Evolutionary conservation across 64 coral and sea anemone species (phyloP).

Genomic region (Platygyra sinensis): DNA sequence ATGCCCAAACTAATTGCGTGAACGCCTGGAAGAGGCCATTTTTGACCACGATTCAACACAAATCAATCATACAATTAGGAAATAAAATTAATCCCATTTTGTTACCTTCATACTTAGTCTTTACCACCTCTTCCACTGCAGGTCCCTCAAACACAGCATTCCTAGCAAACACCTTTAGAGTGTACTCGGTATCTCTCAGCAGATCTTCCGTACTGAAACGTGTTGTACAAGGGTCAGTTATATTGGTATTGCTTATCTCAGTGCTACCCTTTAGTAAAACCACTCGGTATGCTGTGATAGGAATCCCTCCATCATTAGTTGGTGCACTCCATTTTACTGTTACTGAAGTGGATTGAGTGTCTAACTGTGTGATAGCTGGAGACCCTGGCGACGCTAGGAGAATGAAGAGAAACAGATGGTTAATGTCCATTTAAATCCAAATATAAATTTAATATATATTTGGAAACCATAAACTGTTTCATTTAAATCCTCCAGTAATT

Average conservation of each 20-base stretch:
- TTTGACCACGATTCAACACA: too few species aligned
- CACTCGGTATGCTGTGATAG: constrained; percentile 8
- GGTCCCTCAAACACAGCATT: constrained; percentile 9
- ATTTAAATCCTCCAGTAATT: too few species aligned
- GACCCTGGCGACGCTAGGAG: not conserved
- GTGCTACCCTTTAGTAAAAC: not conserved
- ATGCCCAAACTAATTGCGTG: too few species aligned
- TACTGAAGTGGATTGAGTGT: not conserved
- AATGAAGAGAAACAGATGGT: too few species aligned
- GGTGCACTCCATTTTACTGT: not conserved
- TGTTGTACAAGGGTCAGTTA: not conserved
- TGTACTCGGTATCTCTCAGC: not conserved
- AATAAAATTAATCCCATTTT: too few species aligned
- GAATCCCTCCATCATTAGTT: not conserved
- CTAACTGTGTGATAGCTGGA: not conserved
- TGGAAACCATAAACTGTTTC: too few species aligned
- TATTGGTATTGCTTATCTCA: not conserved
- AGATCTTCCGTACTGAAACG: not conserved
- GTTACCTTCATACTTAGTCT: not conserved
- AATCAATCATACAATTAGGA: too few species aligned
- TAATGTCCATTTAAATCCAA: too few species aligned
- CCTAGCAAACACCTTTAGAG: not conserved
- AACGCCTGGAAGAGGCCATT: too few species aligned
- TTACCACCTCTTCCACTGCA: not conserved
- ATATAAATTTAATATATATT: too few species aligned